Conservation (phyloP, 1,140 invertebrate species). For the Drosophila littoralis region DNA sequence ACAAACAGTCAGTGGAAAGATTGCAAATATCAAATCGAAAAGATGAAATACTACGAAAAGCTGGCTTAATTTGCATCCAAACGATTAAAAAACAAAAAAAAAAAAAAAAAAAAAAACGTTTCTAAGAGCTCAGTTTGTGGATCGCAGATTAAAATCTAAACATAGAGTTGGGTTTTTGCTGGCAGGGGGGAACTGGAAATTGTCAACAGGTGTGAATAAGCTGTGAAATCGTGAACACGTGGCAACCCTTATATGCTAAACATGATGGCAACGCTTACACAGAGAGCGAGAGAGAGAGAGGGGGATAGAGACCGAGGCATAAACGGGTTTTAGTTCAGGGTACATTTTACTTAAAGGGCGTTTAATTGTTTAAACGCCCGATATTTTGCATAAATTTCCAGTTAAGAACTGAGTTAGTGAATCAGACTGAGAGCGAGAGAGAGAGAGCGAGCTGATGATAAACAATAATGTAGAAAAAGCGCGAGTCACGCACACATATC, state of each 20-base stretch:
- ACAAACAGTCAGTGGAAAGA: too few species aligned
- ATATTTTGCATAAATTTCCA: slow-evolving; percentile 46
- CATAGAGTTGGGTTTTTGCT: not conserved
- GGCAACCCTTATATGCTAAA: slow-evolving; percentile 14
- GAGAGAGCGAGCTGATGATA: not conserved
- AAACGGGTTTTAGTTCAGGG: not conserved
- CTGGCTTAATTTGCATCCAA: too few species aligned
- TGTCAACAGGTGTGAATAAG: not conserved
- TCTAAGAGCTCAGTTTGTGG: not conserved
- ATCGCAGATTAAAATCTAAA: not conserved
- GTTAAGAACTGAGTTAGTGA: slow-evolving; percentile 27
- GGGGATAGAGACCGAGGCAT: not conserved
- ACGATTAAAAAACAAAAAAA: too few species aligned
- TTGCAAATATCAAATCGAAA: too few species aligned
- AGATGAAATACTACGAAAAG: too few species aligned
- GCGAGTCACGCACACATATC: slow-evolving; percentile 1
- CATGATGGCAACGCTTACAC: not conserved
- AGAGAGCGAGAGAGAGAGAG: too few species aligned
- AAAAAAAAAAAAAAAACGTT: too few species aligned
- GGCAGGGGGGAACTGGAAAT: not conserved
- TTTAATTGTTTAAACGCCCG: slow-evolving; percentile 35
- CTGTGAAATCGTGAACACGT: slow-evolving; percentile 15
- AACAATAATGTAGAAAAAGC: not conserved
- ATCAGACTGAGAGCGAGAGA: not conserved
- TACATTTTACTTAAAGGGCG: slow-evolving; percentile 33